Conservation (phyloP, 2,888 invertebrate species). For the Oxystoma pomonae region DNA sequence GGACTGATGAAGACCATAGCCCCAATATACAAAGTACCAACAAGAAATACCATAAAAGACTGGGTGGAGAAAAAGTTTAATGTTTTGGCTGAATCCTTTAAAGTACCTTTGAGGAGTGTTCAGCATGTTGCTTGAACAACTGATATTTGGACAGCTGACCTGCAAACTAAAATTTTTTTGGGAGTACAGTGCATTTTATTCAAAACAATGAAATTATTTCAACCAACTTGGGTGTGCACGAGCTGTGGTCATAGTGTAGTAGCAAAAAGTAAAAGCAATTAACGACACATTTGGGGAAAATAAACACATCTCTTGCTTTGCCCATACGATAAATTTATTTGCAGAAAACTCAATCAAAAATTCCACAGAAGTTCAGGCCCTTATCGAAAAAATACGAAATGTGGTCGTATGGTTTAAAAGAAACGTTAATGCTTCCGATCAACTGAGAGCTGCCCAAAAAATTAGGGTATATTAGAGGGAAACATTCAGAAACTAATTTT, state of each 20-base stretch:
- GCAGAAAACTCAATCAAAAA: background rate
- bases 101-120: background rate
- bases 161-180: background rate
- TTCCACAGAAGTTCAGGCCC: background rate
- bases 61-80: background rate
- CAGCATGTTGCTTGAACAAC: background rate
- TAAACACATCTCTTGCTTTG: background rate
- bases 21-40: background rate
- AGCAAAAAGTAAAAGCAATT: background rate
- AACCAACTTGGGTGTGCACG: background rate
- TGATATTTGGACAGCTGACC: background rate
- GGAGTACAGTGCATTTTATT: background rate
- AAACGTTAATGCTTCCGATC: conserved; percentile 3
- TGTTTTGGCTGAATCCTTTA: background rate
- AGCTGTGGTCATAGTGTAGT: background rate
- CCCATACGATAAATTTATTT: background rate
- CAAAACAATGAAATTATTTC: background rate
- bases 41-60: background rate
- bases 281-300: background rate
- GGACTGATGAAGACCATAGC: background rate
- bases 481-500: conserved; percentile 12
- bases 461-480: conserved; percentile 3
- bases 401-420: conserved; percentile 7
- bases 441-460: conserved; percentile 4
- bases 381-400: conserved; percentile 2